These are phyloP conservation scores for Diloba caeruleocephala DNA, from an alignment of 2,888 invertebrate genomes.

Conservation along the genomic window DNA sequence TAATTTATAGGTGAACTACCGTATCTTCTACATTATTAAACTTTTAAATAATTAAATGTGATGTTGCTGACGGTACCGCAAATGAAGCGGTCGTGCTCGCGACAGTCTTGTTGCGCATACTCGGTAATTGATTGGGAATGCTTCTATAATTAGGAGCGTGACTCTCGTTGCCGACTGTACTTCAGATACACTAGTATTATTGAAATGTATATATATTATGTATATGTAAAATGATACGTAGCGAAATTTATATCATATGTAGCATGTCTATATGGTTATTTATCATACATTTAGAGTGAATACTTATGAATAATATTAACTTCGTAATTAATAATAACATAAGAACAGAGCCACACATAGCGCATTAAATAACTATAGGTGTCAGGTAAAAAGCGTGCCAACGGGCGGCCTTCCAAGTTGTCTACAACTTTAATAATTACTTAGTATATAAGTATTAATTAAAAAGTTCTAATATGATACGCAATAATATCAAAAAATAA, in stretches of 20 bases:
- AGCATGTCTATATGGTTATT: slow-evolving; percentile 5
- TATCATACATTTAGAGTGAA: too few species aligned
- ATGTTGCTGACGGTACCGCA: slow-evolving; percentile 72
- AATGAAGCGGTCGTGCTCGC: slow-evolving; percentile 73
- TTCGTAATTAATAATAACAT: too few species aligned
- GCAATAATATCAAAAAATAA: too few species aligned
- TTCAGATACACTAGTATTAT: slow-evolving; percentile 24
- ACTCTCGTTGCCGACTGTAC: slow-evolving; percentile 79
- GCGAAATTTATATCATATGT: slow-evolving; percentile 30
- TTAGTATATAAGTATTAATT: too few species aligned
- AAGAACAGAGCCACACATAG: too few species aligned
- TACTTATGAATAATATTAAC: too few species aligned
- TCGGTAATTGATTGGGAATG: slow-evolving; percentile 88
- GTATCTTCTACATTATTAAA: slow-evolving; percentile 12
- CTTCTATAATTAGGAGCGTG: slow-evolving; percentile 88
- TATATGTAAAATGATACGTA: slow-evolving; percentile 31
- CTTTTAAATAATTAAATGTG: slow-evolving; percentile 7
- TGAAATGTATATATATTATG: slow-evolving; percentile 24
- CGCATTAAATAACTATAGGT: too few species aligned
- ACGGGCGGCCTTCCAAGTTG: too few species aligned
- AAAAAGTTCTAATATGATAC: too few species aligned
- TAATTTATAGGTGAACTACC: too few species aligned
- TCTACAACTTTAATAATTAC: too few species aligned
- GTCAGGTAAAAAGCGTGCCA: too few species aligned
- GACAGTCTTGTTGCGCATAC: slow-evolving; percentile 74